phyloP scores from a whole-genome alignment of 2,888 invertebrate species.

The Pristionchus fissidentatus region DNA sequence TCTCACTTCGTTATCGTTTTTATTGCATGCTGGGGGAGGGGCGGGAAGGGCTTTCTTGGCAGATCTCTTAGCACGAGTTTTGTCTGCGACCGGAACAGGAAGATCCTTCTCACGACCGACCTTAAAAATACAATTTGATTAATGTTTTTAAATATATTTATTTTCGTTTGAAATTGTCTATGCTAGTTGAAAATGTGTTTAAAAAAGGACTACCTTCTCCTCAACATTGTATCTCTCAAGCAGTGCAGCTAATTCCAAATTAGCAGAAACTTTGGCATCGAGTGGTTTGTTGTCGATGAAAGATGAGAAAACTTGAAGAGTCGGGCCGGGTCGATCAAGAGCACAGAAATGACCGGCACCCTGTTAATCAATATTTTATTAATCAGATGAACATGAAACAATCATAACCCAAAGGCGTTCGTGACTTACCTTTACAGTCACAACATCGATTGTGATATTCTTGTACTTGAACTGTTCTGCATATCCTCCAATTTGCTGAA shows the following conservation, averaged over 20 bases:
- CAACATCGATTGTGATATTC: slow-evolving; percentile 58
- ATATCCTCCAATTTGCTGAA: slow-evolving; percentile 56
- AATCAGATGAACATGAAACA: neutral
- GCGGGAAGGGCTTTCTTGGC: neutral
- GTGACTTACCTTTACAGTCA: slow-evolving; percentile 62
- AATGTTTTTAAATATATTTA: neutral
- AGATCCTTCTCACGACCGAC: neutral
- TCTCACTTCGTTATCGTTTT: slow-evolving; percentile 54
- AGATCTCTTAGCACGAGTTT: neutral
- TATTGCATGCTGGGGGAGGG: slow-evolving; percentile 38
- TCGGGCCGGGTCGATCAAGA: slow-evolving; percentile 86
- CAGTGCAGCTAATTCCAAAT: neutral
- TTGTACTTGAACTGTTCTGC: slow-evolving; percentile 53
- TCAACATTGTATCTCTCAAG: neutral
- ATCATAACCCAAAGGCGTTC: neutral
- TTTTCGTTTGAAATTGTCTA: too few species aligned
- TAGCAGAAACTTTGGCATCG: neutral
- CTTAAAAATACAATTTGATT: neutral
- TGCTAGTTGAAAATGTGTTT: neutral
- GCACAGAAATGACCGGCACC: slow-evolving; percentile 88
- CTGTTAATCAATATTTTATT: slow-evolving; percentile 30
- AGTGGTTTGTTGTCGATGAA: neutral
- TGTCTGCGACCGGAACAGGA: neutral
- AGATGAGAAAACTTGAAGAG: slow-evolving; percentile 79
- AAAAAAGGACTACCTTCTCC: neutral